A percentile compares a stretch with the other conserved stretches of the same genome.
Evolutionary conservation across 2,888 invertebrate species (phyloP).

Genomic region (Yponomeuta malinellus): DNA sequence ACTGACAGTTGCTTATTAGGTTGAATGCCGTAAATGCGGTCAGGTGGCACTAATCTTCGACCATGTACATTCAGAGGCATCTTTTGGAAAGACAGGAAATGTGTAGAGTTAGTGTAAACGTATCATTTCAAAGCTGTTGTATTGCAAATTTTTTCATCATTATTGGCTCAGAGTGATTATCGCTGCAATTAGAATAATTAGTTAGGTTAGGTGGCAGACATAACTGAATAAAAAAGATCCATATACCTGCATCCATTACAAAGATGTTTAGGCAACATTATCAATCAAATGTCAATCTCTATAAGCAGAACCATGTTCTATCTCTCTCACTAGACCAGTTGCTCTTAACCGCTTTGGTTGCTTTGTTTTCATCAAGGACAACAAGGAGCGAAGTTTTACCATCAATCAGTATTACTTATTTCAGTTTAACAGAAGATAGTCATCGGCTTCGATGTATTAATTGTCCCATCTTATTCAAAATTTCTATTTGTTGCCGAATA

Average conservation of each 20-base stretch:
- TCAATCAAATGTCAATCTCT: too few relatives aligned
- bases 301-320: not conserved
- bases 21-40: not conserved
- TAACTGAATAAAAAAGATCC: not conserved
- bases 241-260: too few relatives aligned
- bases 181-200: not conserved
- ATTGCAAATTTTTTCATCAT: not conserved
- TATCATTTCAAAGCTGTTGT: not conserved
- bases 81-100: slow-evolving; percentile 8
- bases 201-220: not conserved
- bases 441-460: not conserved
- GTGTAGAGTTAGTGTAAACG: not conserved
- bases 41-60: not conserved
- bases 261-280: too few relatives aligned
- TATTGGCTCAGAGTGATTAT: not conserved
- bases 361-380: too few relatives aligned
- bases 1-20: not conserved
- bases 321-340: not conserved
- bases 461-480: not conserved
- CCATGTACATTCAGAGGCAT: not conserved
- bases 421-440: too few relatives aligned
- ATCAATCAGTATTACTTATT: too few relatives aligned
- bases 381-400: too few relatives aligned
- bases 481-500: not conserved
- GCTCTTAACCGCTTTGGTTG: not conserved